Conservation (phyloP, 2,113 vertebrate genomes). For the Pelvicachromis taeniatus region DNA sequence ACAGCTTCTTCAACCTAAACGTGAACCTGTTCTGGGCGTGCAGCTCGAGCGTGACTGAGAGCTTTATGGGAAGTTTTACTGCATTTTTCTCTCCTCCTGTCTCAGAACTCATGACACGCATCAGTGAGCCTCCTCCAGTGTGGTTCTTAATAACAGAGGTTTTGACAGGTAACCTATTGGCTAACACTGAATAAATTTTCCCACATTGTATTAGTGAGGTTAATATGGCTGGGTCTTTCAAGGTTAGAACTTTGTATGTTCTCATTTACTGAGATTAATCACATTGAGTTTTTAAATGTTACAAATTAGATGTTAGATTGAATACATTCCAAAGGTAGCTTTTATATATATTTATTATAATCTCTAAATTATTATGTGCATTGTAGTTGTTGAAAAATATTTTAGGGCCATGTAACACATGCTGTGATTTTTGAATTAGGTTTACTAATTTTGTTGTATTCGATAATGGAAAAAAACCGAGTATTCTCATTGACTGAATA, state of each 20-base stretch:
- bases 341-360: background rate
- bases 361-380: background rate
- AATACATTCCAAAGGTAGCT: background rate
- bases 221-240: background rate
- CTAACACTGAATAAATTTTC: background rate
- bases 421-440: background rate
- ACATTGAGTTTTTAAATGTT: background rate
- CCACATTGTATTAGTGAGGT: background rate
- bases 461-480: background rate
- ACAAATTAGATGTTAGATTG: background rate
- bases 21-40: background rate
- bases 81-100: background rate
- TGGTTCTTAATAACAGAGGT: background rate
- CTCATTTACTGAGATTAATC: background rate
- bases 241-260: background rate
- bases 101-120: slow-evolving; percentile 13
- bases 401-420: background rate
- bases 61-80: slow-evolving; percentile 29
- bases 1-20: background rate
- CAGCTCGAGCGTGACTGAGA: background rate
- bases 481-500: background rate
- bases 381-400: background rate
- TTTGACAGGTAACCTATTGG: slow-evolving; percentile 11
- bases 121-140: background rate
- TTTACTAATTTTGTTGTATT: background rate